Base-by-base conservation (phyloP, 2,797 vertebrate species). In the Acanthurus leucopareius region DNA sequence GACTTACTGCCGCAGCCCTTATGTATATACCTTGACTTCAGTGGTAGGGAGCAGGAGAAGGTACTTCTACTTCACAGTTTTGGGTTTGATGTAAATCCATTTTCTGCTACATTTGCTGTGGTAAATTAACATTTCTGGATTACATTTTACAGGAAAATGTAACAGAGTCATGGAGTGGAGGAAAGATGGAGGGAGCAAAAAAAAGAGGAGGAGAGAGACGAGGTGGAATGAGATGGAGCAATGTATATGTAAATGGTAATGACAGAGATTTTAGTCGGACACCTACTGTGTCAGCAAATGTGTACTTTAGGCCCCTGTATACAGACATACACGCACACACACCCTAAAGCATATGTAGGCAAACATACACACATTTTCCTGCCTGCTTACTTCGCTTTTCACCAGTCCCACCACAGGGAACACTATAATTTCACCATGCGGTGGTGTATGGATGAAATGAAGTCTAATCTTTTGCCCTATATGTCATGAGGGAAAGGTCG, bases 61-160 rank as follows among this genome's bases (percentile, higher is more conserved):
- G 75, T 76, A 61, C 66, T 80, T 88, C 88, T 73, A 84, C 71
- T 79, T 89, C 86, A 85, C 72, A 80, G 76, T 85, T 86, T 70
- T 76, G 62, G 82, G 77, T 64, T 78, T 75, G 60, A 83, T 83
- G 85, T 74, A 87, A 91, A 93, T 87, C 70, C 73, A 92, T 93
- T 93, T 93, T 91, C 83, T 48, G 68, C 92, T 93, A 82, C 81
- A 86, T 91, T 89, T 92, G 83, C 83, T 82, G 75, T 78, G 28
- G 82, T 75, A 89, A 93, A 91, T 84, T 79, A 47, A 75, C 89
- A 88, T 48, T 87, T 79, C 64, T 86, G 81, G 72, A 88, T 92
- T 85, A 85, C 74, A 84, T 86, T 89, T 75, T 80, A 78, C 69
- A 77, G 66, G 62, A 78, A 69, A 79, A 85, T 2, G 72, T 71